These are phyloP conservation scores for Danio rerio DNA, from an alignment of 2,113 vertebrate genomes.

Conservation along the genomic window DNA sequence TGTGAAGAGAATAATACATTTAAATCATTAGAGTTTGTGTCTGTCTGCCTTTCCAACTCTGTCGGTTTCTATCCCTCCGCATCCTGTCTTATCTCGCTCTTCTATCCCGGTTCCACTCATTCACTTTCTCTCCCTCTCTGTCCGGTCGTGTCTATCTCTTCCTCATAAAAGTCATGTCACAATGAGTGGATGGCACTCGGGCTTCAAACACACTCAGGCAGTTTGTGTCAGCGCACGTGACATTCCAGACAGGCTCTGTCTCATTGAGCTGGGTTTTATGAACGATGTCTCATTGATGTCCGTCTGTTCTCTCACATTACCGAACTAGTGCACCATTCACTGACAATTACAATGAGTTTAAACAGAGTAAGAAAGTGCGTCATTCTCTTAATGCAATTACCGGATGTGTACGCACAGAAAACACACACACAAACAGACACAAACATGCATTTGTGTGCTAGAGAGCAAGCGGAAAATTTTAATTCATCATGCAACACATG, in stretches of 20 bases:
- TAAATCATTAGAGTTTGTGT: constrained; percentile 54
- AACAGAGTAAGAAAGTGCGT: constrained; percentile 82
- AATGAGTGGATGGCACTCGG: constrained; percentile 71
- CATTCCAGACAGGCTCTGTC: constrained; percentile 73
- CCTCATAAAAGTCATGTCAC: constrained; percentile 76
- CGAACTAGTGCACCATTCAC: constrained; percentile 73
- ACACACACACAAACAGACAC: constrained; percentile 43
- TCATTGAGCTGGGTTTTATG: constrained; percentile 66
- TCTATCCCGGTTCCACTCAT: constrained; percentile 8
- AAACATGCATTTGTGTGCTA: constrained; percentile 39
- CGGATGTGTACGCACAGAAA: constrained; percentile 69
- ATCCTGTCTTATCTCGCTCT: constrained; percentile 22
- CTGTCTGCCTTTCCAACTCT: background rate
- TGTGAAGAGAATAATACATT: constrained; percentile 53
- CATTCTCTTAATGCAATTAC: constrained; percentile 83
- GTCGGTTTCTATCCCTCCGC: constrained; percentile 12
- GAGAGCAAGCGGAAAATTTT: constrained; percentile 56
- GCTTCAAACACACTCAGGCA: constrained; percentile 57
- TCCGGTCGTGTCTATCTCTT: constrained; percentile 63
- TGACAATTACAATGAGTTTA: constrained; percentile 83
- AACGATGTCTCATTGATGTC: constrained; percentile 77
- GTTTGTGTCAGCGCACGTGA: constrained; percentile 67
- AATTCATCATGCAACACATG: constrained; percentile 56
- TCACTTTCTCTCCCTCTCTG: constrained; percentile 1
- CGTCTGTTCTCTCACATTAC: constrained; percentile 60